Evolutionary conservation across 1,140 invertebrate genomes (phyloP).

Genomic region (Samia ricini): DNA sequence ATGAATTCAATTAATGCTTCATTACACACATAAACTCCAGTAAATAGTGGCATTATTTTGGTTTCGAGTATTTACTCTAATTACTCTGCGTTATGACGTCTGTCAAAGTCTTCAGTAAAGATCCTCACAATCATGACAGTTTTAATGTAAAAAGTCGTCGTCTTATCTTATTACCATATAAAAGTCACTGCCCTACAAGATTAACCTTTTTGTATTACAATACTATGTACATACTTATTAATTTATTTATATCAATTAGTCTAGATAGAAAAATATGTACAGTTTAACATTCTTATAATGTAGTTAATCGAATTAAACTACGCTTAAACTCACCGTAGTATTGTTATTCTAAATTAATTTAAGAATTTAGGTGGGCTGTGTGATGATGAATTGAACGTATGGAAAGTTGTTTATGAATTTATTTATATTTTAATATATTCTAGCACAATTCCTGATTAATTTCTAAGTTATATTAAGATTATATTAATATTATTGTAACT

Average conservation of each 20-base stretch:
- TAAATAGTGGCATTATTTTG: too few species aligned
- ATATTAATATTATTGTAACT: neutral
- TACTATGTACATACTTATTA: neutral
- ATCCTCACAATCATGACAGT: neutral
- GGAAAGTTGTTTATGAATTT: neutral
- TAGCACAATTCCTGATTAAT: conserved; percentile 4
- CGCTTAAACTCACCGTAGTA: conserved; percentile 7
- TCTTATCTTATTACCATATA: too few species aligned
- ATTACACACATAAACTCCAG: too few species aligned
- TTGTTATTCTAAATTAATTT: conserved; percentile 9
- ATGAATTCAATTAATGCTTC: too few species aligned
- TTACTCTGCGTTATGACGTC: too few species aligned
- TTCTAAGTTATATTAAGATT: neutral
- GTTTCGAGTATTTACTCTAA: too few species aligned
- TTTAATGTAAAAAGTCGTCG: neutral
- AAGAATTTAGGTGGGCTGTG: conserved; percentile 7
- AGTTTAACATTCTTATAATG: neutral
- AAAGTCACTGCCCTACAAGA: neutral
- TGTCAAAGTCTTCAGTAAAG: neutral
- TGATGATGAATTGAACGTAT: neutral
- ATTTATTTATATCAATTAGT: neutral
- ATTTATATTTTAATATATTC: neutral
- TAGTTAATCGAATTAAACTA: conserved; percentile 11
- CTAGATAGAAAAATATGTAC: neutral
- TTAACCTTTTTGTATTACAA: neutral